phyloP scores from a whole-genome alignment of 1,140 invertebrate species.

The Drosophila kikkawai region DNA sequence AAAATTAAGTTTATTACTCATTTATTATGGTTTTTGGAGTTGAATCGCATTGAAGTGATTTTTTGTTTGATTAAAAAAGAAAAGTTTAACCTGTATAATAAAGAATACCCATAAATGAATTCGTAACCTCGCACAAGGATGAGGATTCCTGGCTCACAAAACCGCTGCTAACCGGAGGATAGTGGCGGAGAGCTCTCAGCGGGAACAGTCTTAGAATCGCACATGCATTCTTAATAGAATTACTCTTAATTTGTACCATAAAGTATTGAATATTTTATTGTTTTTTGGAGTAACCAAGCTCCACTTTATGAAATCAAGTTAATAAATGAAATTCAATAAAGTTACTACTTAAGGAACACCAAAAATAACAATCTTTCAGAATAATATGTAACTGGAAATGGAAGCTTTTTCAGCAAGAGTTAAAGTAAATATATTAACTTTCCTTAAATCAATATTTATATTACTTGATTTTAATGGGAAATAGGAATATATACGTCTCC shows the following conservation, averaged over 20 bases:
- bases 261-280: conserved; percentile 69
- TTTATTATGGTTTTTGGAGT: conserved; percentile 22
- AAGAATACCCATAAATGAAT: conserved; percentile 29
- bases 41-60: conserved; percentile 46
- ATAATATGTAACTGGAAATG: neutral
- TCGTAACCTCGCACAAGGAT: conserved; percentile 32
- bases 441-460: neutral
- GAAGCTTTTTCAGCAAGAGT: neutral
- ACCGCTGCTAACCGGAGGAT: conserved; percentile 22
- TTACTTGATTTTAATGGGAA: too few species aligned
- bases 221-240: conserved; percentile 38
- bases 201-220: conserved; percentile 8
- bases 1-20: conserved; percentile 42
- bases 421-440: too few species aligned
- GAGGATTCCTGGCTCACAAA: neutral
- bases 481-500: too few species aligned
- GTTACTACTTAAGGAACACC: conserved; percentile 4
- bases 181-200: neutral
- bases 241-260: conserved; percentile 49
- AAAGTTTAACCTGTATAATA: conserved; percentile 31
- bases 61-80: conserved; percentile 26
- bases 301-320: conserved; percentile 11
- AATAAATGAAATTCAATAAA: conserved; percentile 28
- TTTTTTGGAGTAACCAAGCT: conserved; percentile 41
- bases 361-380: neutral